Evolutionary conservation across 2,797 vertebrate genomes (phyloP).

Genomic region (Nothura maculosa): DNA sequence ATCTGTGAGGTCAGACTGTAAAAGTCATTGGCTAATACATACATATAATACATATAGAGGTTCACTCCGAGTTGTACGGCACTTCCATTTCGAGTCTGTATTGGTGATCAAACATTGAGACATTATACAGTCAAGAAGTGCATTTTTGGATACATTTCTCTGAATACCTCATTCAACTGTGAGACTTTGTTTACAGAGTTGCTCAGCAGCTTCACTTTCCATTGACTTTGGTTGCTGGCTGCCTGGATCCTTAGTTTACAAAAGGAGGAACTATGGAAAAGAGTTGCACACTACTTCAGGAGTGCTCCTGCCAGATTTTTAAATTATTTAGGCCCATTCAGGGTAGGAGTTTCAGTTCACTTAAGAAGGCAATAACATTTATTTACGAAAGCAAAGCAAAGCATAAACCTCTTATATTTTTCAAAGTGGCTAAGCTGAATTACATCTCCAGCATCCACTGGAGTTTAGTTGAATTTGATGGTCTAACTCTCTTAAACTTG

Average conservation of each 20-base stretch:
- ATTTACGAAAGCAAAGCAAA: not conserved
- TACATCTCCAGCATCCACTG: not conserved
- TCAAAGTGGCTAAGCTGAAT: not conserved
- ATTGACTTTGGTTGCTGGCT: conserved; percentile 36
- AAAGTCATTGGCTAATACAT: rapidly evolving
- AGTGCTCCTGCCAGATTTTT: not conserved
- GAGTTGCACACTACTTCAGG: not conserved
- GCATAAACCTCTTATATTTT: not conserved
- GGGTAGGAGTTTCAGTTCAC: not conserved
- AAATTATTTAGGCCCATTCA: not conserved
- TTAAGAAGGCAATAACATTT: not conserved
- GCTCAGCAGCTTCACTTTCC: conserved; percentile 58
- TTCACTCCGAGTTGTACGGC: not conserved
- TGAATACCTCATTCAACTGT: conserved; percentile 4
- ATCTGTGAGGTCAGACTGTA: not conserved
- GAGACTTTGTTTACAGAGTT: conserved; percentile 56
- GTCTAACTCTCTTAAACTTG: not conserved
- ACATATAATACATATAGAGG: not conserved
- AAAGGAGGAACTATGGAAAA: not conserved
- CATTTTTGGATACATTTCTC: conserved; percentile 15
- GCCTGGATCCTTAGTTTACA: not conserved
- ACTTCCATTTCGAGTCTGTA: not conserved
- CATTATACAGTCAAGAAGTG: not conserved
- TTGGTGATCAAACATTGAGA: not conserved
- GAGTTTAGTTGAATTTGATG: not conserved